Evolutionary conservation across 2,888 invertebrate species (phyloP).

Genomic region (Apotomis turbidana): DNA sequence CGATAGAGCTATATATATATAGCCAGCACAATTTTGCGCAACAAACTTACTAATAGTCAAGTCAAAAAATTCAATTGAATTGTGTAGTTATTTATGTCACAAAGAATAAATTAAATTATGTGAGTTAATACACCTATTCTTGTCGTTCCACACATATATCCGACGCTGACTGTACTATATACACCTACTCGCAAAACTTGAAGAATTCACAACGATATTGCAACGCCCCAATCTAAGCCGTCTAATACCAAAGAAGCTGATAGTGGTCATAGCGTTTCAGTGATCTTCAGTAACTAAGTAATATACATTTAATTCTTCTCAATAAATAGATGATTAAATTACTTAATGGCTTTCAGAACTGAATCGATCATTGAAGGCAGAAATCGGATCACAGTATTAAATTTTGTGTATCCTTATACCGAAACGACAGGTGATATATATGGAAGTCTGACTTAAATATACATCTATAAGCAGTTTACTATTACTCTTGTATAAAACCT

Average conservation of each 20-base stretch:
- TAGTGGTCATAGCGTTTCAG: conserved; percentile 54
- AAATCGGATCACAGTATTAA: neutral
- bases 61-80: too few species aligned
- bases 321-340: too few species aligned
- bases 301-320: too few species aligned
- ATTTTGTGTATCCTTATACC: neutral
- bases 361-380: conserved; percentile 10
- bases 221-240: conserved; percentile 63
- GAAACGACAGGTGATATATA: neutral
- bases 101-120: too few species aligned
- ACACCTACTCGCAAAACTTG: conserved; percentile 22
- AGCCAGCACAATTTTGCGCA: too few species aligned
- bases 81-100: too few species aligned
- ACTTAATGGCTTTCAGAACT: conserved; percentile 12
- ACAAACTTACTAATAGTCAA: too few species aligned
- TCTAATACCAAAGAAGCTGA: conserved; percentile 62
- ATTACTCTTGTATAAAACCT: conserved; percentile 14
- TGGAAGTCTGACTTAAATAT: neutral
- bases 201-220: conserved; percentile 42
- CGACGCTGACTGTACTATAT: neutral
- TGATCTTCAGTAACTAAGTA: conserved; percentile 39
- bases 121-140: too few species aligned
- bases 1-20: too few species aligned
- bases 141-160: neutral
- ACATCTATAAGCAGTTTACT: neutral